phyloP scores from a whole-genome alignment of 2,797 vertebrate species.

The Okamejei kenojei region DNA sequence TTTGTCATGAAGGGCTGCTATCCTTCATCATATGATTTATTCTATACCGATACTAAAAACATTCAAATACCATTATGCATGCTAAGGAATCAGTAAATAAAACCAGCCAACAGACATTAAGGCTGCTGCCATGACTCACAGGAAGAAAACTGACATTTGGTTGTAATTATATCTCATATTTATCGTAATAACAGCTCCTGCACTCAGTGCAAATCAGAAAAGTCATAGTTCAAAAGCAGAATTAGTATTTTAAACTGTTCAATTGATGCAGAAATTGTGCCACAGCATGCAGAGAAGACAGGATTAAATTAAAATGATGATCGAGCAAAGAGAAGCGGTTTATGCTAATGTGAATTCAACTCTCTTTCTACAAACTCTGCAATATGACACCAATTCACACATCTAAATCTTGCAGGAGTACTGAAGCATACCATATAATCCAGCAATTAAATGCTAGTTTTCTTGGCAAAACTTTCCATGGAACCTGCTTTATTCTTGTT shows the following conservation, averaged over 20 bases:
- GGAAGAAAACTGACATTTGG: conserved; percentile 30
- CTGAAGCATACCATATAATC: background rate
- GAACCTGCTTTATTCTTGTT: background rate
- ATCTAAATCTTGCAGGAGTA: background rate
- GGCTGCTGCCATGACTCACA: conserved; percentile 28
- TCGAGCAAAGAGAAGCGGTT: background rate
- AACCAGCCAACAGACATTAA: conserved; percentile 14
- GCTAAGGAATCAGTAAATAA: background rate
- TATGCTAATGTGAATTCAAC: background rate
- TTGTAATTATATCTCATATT: conserved; percentile 20
- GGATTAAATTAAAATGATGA: background rate
- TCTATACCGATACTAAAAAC: background rate
- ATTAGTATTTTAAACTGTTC: background rate
- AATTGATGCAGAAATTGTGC: conserved; percentile 1
- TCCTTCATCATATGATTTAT: background rate
- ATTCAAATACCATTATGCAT: background rate
- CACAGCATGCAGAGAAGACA: background rate
- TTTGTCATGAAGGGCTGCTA: background rate
- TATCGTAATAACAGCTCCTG: conserved; percentile 27
- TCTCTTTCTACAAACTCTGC: background rate
- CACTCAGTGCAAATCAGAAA: conserved; percentile 4
- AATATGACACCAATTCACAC: background rate
- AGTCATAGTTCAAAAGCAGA: background rate
- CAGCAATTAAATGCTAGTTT: background rate
- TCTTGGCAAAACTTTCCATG: background rate